phyloP scores from a whole-genome alignment of 2,113 vertebrate species.

The Heloderma charlesbogerti region DNA sequence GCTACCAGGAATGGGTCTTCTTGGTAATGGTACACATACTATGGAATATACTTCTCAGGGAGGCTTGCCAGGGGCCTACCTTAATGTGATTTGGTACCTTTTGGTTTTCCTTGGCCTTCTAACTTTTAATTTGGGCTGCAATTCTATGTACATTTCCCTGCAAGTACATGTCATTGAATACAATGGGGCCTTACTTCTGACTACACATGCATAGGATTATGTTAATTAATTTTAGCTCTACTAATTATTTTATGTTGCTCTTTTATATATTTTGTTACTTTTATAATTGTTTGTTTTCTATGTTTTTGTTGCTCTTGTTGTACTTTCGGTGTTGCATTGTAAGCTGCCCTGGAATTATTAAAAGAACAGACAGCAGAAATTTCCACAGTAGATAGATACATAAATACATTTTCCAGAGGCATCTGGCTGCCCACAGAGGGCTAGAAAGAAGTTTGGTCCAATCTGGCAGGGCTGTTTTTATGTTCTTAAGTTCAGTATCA shows the following conservation, averaged over 20 bases:
- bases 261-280: neutral
- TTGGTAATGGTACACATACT: neutral
- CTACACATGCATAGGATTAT: neutral
- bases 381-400: neutral
- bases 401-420: neutral
- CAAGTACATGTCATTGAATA: neutral
- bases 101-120: neutral
- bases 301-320: neutral
- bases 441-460: neutral
- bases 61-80: neutral
- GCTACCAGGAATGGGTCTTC: neutral
- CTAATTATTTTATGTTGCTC: neutral
- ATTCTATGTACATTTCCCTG: neutral
- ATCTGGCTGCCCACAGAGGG: neutral
- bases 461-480: neutral
- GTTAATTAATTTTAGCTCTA: neutral
- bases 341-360: neutral
- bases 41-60: neutral
- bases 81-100: neutral
- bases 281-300: neutral
- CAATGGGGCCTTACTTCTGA: neutral
- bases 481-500: neutral
- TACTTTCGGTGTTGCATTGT: neutral
- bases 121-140: neutral
- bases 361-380: neutral